These are phyloP conservation scores for Alloplasta piceator DNA, from an alignment of 2,888 invertebrate genomes.

Conservation along the genomic window DNA sequence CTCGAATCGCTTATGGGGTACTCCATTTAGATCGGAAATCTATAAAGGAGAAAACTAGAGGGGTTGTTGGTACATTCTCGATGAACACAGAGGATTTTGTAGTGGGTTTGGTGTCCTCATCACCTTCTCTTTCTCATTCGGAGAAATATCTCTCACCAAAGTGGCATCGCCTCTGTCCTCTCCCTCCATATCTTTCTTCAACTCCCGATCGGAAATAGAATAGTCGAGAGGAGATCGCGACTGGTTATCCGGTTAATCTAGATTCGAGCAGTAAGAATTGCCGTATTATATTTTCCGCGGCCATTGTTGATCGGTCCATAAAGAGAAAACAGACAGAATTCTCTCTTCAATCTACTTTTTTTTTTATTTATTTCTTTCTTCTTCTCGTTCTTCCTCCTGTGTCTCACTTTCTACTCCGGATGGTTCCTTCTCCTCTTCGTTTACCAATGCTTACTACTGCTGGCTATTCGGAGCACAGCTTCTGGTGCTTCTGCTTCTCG, in stretches of 20 bases:
- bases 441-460: constrained; percentile 35
- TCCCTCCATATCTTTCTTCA: constrained; percentile 9
- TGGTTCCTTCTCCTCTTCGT: constrained; percentile 51
- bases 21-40: constrained; percentile 46
- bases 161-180: neutral
- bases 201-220: constrained; percentile 72
- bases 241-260: constrained; percentile 78
- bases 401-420: constrained; percentile 56
- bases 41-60: constrained; percentile 36
- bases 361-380: too few relatives aligned
- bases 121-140: constrained; percentile 41
- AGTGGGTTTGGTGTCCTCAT: neutral
- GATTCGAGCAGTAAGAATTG: constrained; percentile 70
- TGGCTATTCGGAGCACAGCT: constrained; percentile 45
- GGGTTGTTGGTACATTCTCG: constrained; percentile 2
- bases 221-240: constrained; percentile 56
- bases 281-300: constrained; percentile 65
- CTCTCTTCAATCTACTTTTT: constrained; percentile 60
- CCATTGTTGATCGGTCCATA: constrained; percentile 50
- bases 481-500: constrained; percentile 71
- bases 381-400: constrained; percentile 42
- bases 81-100: neutral
- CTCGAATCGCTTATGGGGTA: constrained; percentile 36
- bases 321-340: constrained; percentile 36
- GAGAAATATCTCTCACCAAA: constrained; percentile 10